Evolutionary conservation across 2,113 vertebrate genomes (phyloP).

Genomic region (Rattus rattus): DNA sequence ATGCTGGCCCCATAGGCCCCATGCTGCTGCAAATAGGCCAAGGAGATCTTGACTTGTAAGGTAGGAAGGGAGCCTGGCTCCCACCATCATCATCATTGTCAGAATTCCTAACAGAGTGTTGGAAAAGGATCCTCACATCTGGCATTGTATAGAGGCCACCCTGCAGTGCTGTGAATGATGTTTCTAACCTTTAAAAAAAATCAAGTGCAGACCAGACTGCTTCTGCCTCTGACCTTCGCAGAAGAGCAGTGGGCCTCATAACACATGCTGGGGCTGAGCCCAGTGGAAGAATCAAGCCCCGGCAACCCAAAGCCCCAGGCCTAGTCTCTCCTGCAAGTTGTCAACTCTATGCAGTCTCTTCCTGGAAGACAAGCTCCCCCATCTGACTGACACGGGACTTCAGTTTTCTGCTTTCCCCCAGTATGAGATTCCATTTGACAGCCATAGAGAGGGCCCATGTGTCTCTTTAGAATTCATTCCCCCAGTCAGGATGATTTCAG

Average conservation of each 20-base stretch:
- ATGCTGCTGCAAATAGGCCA: fast-evolving
- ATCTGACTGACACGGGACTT: not conserved
- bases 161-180: not conserved
- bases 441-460: not conserved
- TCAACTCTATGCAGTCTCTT: not conserved
- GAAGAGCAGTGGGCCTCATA: not conserved
- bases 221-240: not conserved
- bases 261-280: fast-evolving
- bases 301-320: fast-evolving
- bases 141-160: not conserved
- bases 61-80: not conserved
- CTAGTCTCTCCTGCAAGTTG: not conserved
- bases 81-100: not conserved
- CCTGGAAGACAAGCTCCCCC: not conserved
- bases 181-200: not conserved
- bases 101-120: not conserved
- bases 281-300: not conserved
- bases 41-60: not conserved
- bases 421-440: not conserved
- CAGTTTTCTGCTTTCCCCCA: not conserved
- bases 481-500: not conserved
- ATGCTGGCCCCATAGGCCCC: not conserved
- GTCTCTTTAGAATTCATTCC: not conserved
- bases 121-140: not conserved
- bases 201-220: not conserved